Evolutionary conservation across 2,888 invertebrate genomes (phyloP), one percentile per base, ranked within the genome.

Genomic region (Thelaira solivaga): DNA sequence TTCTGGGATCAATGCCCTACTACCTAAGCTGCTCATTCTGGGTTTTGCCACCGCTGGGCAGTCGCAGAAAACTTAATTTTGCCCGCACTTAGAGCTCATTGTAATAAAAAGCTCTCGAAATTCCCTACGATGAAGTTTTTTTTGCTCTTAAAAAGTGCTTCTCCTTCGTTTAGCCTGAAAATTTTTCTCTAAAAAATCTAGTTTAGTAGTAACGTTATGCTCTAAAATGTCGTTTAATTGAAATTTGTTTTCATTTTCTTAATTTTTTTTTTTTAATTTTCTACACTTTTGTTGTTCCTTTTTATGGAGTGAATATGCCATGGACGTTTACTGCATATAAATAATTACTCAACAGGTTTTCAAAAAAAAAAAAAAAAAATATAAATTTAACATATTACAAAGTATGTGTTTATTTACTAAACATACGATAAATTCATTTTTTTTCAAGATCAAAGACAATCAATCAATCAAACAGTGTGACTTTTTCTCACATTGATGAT

Each of bases 301-400:
- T 53, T 69, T 51, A 64, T 59, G n/a, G 2, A 47, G n/a, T 47
- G 68, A 64, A 62, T 57, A 55, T 77, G 73, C 79, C 79, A 81
- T 79, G 79, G 81, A 80, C 80, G 59, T 69, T 79, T 77, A 80
- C 76, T 77, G 76, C 69, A 59, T 79, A 73, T 77, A 81, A 80
- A 75, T 65, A 59, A 71, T 69, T 77, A 80, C n/a, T n/a, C n/a
- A n/a, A 79, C 80, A 80, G 67, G 80, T 80, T 80, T 76, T 61
- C 64, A 51, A 73, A 79, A 72, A 73, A 64, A 68, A 51, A 73
- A 79, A 72, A 73, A 64, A 76, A 76, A 69, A 76, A 74, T 59
- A 78, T 55, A 74, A 65, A 71, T 74, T 78, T 71, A 69, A 74
- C 78, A 78, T 65, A 55, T 71, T 53, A 39, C 31, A 51, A 18